Evolutionary conservation across 2,797 vertebrate species (phyloP), one percentile per base, ranked within the genome.

Genomic region (Phrynocephalus guinanensis): DNA sequence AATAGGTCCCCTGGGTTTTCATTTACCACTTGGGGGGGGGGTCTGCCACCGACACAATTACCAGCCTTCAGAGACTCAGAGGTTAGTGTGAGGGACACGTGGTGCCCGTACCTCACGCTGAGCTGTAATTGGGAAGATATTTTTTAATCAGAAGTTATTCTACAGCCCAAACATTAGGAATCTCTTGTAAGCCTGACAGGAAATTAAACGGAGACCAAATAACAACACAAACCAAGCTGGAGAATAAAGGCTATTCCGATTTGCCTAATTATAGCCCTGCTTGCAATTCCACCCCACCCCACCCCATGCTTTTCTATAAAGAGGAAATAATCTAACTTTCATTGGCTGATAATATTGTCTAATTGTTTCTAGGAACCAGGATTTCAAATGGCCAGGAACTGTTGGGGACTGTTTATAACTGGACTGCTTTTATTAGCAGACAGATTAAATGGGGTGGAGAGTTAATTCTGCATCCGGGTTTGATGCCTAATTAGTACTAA

Each of bases 91-190:
- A 91, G 95, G 96, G 91, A 90, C 89, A 86, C 93, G 92, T 94
- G 96, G 95, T 90, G 93, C 91, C 88, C 48, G n/a, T 93, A 90
- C 86, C 94, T 95, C 91, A 71, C 95, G 95, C 95, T 95, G 96
- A 79, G 91, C 95, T 90, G 80, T 97, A 97, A 96, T 97, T 97
- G 96, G 96, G 94, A 95, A 97, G 96, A 96, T 97, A 96, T 96
- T 97, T 97, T 97, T 97, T 97, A 96, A 97, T 97, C 96, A 97
- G 95, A 96, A 93, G 93, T 95, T 97, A 96, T 96, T 95, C 96
- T 96, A 94, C 95, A 96, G 96, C 95, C 95, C 95, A 95, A 97
- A 96, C 96, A 96, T 95, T 95, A 95, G 95, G 95, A 96, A 95
- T 94, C 94, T 95, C 96, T 96, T 93, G 91, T 95, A 96, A 97